These are phyloP conservation scores for Nineta flava DNA, from an alignment of 2,888 invertebrate species.

Conservation along the genomic window DNA sequence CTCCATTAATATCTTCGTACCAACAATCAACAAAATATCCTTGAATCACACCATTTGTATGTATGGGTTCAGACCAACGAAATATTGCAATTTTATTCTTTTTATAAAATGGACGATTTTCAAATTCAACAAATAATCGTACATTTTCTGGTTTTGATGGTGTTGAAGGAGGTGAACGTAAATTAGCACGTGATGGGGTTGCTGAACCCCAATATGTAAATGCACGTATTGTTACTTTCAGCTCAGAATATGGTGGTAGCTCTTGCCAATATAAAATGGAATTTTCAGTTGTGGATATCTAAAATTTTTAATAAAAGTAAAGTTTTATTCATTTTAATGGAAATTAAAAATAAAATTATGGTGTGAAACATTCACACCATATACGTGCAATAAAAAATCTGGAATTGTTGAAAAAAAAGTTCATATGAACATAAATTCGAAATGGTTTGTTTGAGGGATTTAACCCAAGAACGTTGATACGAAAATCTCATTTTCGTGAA, in stretches of 20 bases:
- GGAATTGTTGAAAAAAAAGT: no score
- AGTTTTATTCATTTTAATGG: background rate
- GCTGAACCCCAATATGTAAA: conserved; percentile 77
- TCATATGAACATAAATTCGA: no score
- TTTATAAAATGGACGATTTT: conserved; percentile 23
- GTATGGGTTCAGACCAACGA: conserved; percentile 65
- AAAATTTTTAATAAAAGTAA: no score
- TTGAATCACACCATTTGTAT: conserved; percentile 56
- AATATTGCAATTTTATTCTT: conserved; percentile 40
- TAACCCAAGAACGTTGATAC: no score
- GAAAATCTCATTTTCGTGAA: no score
- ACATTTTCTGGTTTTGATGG: conserved; percentile 60
- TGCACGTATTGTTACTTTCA: conserved; percentile 61
- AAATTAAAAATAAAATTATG: conserved; percentile 3
- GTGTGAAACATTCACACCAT: no score
- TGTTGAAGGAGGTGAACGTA: conserved; percentile 64
- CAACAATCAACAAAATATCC: conserved; percentile 61
- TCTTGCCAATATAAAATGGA: conserved; percentile 34
- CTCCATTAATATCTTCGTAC: conserved; percentile 29
- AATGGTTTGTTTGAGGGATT: no score
- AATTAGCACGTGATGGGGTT: conserved; percentile 37
- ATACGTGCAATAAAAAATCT: no score
- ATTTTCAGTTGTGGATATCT: conserved; percentile 36
- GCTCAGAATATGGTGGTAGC: conserved; percentile 49
- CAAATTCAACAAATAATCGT: conserved; percentile 52